Evolutionary conservation across 1,140 invertebrate genomes (phyloP), one percentile per base, ranked within the genome.

Genomic region (Tetraneura akinire): DNA sequence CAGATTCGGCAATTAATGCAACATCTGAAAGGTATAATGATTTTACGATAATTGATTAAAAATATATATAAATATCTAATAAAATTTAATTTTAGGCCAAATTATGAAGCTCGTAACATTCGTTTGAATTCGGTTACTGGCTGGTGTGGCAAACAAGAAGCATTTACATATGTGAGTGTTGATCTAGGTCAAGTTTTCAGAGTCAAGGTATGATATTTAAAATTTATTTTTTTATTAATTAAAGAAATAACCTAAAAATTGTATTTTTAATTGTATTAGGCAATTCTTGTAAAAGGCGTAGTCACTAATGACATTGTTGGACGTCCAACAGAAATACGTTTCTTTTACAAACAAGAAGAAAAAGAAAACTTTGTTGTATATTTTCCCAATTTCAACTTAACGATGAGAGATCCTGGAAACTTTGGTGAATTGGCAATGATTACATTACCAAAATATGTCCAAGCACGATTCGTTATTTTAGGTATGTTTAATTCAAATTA

Each of bases 381-480:
- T 83, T 97, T 96, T 88, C 96, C 96, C 16, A 97, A 97, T 84
- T 97, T 97, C 85, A 97, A 96, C 86, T 85, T 97, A 29, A 96
- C 95, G 0, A 95, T 94, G 90, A 88, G 94, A 81, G 94, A 96
- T 85, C 94, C 95, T 32, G 96, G 96, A 82, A 97, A 96, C 85
- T 96, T 95, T 85, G 95, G 95, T 71, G 96, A 97, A 88, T 86
- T 98, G 51, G 95, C 96, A 4, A 96, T 97, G 92, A 97, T 98
- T 68, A 95, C 94, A 8, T 85, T 98, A 73, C 96, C 96, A 4
- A 94, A 95, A 86, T 96, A 94, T 82, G 94, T 98, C 1, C 91
- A 95, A 86, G 96, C 96, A 2, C 89, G 95, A 84, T 97, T 96
- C 85, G 94, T 98, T 9, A 96, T 98, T 83, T 87, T 98, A 80